These are phyloP conservation scores for Zele albiditarsus DNA, from an alignment of 2,888 invertebrate genomes.

Conservation along the genomic window DNA sequence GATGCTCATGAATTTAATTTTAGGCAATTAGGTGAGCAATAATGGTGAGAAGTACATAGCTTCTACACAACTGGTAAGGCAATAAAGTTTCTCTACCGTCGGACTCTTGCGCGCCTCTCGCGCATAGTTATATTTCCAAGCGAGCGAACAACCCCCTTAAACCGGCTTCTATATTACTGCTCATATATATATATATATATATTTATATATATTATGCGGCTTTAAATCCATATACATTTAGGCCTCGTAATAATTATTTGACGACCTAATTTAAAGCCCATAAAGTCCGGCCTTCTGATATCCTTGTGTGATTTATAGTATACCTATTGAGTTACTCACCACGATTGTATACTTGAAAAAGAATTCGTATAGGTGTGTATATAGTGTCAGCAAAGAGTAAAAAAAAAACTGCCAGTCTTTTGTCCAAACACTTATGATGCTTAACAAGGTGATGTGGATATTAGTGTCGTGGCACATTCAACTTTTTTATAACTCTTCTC, in stretches of 20 bases:
- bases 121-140: slow-evolving; percentile 32
- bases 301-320: slow-evolving; percentile 9
- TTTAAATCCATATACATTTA: slow-evolving; percentile 41
- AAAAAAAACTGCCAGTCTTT: neutral
- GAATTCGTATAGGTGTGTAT: neutral
- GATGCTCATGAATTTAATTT: slow-evolving; percentile 39
- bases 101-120: slow-evolving; percentile 10
- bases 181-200: slow-evolving; percentile 17
- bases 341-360: neutral
- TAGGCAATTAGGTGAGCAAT: slow-evolving; percentile 26
- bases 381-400: neutral
- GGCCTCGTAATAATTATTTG: slow-evolving; percentile 47
- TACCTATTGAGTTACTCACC: slow-evolving; percentile 3
- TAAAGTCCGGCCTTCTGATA: slow-evolving; percentile 39
- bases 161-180: slow-evolving; percentile 33
- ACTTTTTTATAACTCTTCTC: neutral
- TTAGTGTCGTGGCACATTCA: neutral
- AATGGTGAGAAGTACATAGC: slow-evolving; percentile 42
- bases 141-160: slow-evolving; percentile 33
- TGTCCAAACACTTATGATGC: neutral
- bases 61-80: slow-evolving; percentile 38
- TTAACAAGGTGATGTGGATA: neutral
- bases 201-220: slow-evolving; percentile 40
- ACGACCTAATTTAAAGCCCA: slow-evolving; percentile 52
- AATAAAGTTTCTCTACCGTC: slow-evolving; percentile 35